Conservation (phyloP, 37 sponge, comb jelly and placozoan species). For the Crambe crambe region DNA sequence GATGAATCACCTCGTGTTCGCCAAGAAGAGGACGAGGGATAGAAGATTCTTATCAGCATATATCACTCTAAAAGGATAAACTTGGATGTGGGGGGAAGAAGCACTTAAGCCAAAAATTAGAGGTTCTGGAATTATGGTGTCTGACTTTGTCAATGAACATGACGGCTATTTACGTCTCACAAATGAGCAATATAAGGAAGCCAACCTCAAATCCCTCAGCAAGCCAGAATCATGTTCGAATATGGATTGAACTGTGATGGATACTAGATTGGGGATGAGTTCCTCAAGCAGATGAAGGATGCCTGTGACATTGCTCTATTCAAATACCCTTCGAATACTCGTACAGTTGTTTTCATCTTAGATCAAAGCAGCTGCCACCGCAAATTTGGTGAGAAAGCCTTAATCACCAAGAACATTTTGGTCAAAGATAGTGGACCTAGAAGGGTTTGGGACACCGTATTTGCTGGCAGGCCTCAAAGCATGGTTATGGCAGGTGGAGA, state of each 20-base stretch:
- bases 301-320: constrained; percentile 45
- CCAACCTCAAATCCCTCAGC: background rate
- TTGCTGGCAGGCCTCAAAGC: too few relatives aligned
- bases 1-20: too few relatives aligned
- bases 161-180: constrained; percentile 22
- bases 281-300: constrained; percentile 28
- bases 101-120: too few relatives aligned
- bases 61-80: too few relatives aligned
- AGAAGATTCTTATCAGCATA: too few relatives aligned
- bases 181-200: background rate
- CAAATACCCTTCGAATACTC: constrained; percentile 49
- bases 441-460: too few relatives aligned
- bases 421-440: too few relatives aligned
- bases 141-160: constrained; percentile 40
- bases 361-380: constrained; percentile 61
- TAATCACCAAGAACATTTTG: too few relatives aligned
- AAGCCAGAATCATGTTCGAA: constrained; percentile 8
- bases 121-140: constrained; percentile 56
- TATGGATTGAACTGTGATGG: constrained; percentile 25
- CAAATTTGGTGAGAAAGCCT: too few relatives aligned
- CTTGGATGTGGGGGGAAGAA: too few relatives aligned
- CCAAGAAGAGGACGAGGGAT: too few relatives aligned
- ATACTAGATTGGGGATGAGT: constrained; percentile 46
- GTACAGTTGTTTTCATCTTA: constrained; percentile 58
- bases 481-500: too few relatives aligned